These are phyloP conservation scores for Gymnodraco acuticeps DNA, from an alignment of 2,797 vertebrate species.

Conservation along the genomic window DNA sequence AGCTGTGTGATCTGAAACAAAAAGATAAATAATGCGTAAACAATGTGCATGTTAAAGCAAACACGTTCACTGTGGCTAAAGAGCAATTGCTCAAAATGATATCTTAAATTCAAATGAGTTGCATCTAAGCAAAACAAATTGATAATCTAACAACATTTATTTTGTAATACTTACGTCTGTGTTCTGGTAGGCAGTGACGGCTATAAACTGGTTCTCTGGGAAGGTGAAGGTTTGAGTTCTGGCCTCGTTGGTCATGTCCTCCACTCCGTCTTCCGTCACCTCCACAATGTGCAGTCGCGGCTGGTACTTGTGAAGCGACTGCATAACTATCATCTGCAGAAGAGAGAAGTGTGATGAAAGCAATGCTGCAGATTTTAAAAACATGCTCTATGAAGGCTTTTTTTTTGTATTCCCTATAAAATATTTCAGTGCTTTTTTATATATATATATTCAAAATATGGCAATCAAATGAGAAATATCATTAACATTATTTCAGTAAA, in stretches of 20 bases:
- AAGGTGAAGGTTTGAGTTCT: slow-evolving; percentile 98
- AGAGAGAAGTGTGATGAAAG: slow-evolving; percentile 8
- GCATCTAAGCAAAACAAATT: neutral
- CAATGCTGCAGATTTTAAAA: neutral
- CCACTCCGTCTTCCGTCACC: slow-evolving; percentile 96
- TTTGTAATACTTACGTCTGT: slow-evolving; percentile 90
- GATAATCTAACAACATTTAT: neutral
- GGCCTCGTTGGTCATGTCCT: slow-evolving; percentile 94
- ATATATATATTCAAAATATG: neutral
- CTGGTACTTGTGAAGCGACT: slow-evolving; percentile 98
- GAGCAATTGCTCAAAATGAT: neutral
- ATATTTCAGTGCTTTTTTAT: neutral
- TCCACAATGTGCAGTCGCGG: slow-evolving; percentile 97
- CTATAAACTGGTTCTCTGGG: slow-evolving; percentile 98
- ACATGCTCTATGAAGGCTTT: neutral
- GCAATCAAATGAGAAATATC: neutral
- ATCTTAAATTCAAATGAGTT: neutral
- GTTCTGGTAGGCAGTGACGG: slow-evolving; percentile 98
- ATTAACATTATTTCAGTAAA: neutral
- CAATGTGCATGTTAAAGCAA: slow-evolving; percentile 1
- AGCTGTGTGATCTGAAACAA: slow-evolving; percentile 94
- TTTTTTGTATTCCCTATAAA: neutral
- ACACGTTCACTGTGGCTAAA: neutral
- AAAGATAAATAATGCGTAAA: slow-evolving; percentile 3
- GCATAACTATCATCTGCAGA: slow-evolving; percentile 96